Conservation (phyloP, 2,797 vertebrate species). For the Lepus oiostolus region DNA sequence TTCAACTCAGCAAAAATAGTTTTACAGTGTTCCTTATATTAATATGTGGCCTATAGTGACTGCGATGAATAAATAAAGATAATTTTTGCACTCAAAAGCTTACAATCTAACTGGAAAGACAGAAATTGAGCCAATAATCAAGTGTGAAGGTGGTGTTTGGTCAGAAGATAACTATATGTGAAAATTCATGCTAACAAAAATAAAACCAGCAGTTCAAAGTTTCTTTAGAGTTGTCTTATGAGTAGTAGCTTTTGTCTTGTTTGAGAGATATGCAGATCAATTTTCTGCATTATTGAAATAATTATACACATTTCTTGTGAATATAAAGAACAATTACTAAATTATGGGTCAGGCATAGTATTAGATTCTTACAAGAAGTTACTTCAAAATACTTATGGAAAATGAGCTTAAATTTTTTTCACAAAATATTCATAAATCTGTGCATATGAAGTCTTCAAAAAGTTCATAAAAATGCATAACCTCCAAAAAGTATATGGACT, state of each 20-base stretch:
- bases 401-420: too few relatives aligned
- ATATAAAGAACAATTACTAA: background rate
- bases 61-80: background rate
- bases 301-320: background rate
- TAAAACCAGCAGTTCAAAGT: conserved; percentile 20
- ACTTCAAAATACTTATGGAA: too few relatives aligned
- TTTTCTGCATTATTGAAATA: conserved; percentile 29
- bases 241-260: background rate
- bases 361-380: background rate
- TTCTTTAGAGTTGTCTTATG: background rate
- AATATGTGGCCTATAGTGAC: background rate
- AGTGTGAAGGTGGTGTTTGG: background rate
- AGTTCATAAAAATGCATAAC: too few relatives aligned
- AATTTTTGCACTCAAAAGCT: background rate
- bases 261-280: conserved; percentile 19
- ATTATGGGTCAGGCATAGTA: background rate
- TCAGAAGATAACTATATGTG: background rate
- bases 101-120: background rate
- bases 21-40: background rate
- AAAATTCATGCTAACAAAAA: background rate
- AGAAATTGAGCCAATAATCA: background rate
- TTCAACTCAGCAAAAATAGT: conserved; percentile 39
- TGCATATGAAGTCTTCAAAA: too few relatives aligned
- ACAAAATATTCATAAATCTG: too few relatives aligned
- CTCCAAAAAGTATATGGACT: too few relatives aligned